Evolutionary conservation across 1,140 invertebrate species (phyloP).

Genomic region (Platyscapa corneri): DNA sequence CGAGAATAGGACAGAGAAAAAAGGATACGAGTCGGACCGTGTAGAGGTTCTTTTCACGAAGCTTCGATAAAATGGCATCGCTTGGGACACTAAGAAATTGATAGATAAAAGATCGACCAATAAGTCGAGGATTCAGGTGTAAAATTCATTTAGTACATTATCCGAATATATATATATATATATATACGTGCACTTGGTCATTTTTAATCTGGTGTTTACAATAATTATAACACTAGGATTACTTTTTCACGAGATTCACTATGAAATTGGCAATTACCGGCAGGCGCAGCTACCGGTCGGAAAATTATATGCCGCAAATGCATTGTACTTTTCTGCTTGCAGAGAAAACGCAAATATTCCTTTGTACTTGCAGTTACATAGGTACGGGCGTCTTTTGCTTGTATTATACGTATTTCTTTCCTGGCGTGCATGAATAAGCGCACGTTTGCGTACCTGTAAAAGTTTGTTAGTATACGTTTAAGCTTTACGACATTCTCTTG

Average conservation of each 20-base stretch:
- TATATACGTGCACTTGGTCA: not conserved
- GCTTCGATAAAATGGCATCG: not conserved
- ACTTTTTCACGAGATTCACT: not conserved
- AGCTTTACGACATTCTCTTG: not conserved
- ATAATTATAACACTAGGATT: not conserved
- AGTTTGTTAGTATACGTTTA: not conserved
- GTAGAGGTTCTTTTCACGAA: not conserved
- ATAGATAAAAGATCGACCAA: not conserved
- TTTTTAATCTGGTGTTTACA: no score
- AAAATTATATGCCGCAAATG: no score
- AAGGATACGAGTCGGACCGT: no score
- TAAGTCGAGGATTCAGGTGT: not conserved
- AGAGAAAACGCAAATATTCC: no score
- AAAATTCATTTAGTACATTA: not conserved
- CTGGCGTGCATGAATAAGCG: not conserved
- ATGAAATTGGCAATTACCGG: not conserved
- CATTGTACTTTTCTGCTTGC: no score
- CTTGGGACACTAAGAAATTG: not conserved
- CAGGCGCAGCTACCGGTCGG: no score
- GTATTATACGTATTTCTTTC: constrained; percentile 4
- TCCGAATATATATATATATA: no score
- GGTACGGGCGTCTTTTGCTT: not conserved
- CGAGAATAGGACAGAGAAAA: not conserved
- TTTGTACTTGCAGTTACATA: no score
- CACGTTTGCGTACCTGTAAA: not conserved